Percentiles rank a stretch among this genome's conserved stretches.
Conservation (phyloP, 2,113 vertebrate genomes). For the Trichechus manatus region DNA sequence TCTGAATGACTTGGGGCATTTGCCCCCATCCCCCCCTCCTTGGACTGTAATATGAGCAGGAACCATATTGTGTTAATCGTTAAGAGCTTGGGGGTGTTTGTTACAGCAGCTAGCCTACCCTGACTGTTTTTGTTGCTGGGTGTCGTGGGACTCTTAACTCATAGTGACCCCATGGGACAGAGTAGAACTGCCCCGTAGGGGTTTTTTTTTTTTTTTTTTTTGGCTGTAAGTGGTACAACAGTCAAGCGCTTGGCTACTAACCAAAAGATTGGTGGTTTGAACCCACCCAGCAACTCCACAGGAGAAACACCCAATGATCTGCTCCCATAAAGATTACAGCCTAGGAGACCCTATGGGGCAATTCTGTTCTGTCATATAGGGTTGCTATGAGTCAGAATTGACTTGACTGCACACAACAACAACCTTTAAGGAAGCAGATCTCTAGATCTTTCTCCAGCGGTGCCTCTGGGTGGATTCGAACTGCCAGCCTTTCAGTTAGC, state of each 20-base stretch:
- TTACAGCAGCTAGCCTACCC: constrained; percentile 1
- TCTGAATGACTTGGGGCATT: neutral
- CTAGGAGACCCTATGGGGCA: too few species aligned
- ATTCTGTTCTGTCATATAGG: too few species aligned
- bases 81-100: neutral
- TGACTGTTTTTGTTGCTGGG: neutral
- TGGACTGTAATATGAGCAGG: neutral
- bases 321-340: too few species aligned
- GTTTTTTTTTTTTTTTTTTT: neutral
- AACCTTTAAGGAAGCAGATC: neutral
- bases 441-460: neutral
- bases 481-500: neutral
- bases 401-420: neutral
- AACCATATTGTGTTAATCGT: neutral
- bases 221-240: neutral
- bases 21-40: neutral
- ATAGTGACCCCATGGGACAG: neutral
- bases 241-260: neutral
- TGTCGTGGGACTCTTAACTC: neutral
- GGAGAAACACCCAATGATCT: neutral
- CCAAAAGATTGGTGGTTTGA: neutral
- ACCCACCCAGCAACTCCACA: neutral
- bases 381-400: neutral
- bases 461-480: neutral
- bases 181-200: neutral